Percentiles rank a stretch among this genome's conserved stretches.
phyloP scores from a whole-genome alignment of 1,140 invertebrate genomes.

The Bombus consobrinus region DNA sequence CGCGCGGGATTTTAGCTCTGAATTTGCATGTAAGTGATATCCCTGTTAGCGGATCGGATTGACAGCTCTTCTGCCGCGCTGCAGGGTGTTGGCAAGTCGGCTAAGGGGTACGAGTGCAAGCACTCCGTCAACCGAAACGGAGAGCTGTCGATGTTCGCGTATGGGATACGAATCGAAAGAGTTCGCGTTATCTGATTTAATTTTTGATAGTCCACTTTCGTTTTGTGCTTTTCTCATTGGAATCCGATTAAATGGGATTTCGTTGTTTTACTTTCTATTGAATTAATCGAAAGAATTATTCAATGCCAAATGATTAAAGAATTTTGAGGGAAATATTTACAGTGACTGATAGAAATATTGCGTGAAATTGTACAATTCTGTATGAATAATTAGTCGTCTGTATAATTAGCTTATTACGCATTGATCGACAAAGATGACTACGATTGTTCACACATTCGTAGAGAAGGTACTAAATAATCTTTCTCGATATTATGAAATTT shows the following conservation, averaged over 20 bases:
- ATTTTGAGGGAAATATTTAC: no score
- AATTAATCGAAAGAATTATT: not conserved
- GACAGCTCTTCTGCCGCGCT: slow-evolving; percentile 73
- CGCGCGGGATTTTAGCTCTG: slow-evolving; percentile 76
- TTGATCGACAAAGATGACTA: no score
- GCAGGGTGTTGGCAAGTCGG: slow-evolving; percentile 63
- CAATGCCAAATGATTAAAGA: no score
- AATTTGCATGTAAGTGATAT: slow-evolving; percentile 82
- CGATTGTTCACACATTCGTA: no score
- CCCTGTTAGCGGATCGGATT: slow-evolving; percentile 78
- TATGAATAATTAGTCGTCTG: no score
- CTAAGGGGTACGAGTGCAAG: not conserved
- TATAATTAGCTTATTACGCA: no score
- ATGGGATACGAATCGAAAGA: not conserved
- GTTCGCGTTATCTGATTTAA: not conserved
- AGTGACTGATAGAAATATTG: no score
- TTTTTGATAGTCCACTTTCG: not conserved
- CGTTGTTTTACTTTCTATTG: not conserved
- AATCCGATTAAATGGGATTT: not conserved
- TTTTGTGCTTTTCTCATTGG: not conserved
- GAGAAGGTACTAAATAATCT: no score
- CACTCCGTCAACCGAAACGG: not conserved
- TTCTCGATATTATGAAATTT: no score
- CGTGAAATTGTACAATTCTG: no score
- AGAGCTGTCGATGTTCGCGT: not conserved